Evolutionary conservation across 2,113 vertebrate species (phyloP), one percentile per base, ranked within the genome.

Genomic region (Planiliza haematocheilus): DNA sequence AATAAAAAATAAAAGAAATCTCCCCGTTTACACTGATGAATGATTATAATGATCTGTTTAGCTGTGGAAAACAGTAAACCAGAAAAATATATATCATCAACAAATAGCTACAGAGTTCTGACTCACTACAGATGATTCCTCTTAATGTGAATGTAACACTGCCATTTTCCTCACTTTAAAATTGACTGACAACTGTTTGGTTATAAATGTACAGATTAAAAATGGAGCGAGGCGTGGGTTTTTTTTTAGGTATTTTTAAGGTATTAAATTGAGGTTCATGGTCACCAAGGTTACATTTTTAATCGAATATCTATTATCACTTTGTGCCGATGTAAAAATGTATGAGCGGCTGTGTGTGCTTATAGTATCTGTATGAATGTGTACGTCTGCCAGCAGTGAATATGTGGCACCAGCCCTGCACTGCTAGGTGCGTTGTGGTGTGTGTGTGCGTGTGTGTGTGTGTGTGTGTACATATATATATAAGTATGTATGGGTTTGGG

Each of bases 361-460:
- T 72, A n/a, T 70, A 71, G 65, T 62, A 77, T 86, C 42, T 72
- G 67, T 88, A 82, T 87, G 77, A 74, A 76, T 84, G 84, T 81
- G 79, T 72, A 77, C 62, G 81, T 66, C 67, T 86, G 64, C 73
- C 74, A 82, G 65, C 70, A 77, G 76, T 60, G 74, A 64, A 73
- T 77, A 81, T 56, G 48, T 69, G 82, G 74, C 68, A 79, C 63
- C 59, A 56, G 67, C 60, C 57, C 59, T 72, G 82, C 81, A 79
- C 69, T 69, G 68, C 66, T 74, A 77, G 84, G 81, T 90, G 80
- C 53, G 17, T 88, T 85, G 86, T 74, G 68, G 53, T 70, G 65
- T 50, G 43, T 63, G 76, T 37, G 63, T 76, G 49, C 77, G 67
- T 59, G 67, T 71, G 63, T 58, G 45, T 65, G 55, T 70, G 58